Evolutionary conservation across 2,888 invertebrate species (phyloP).

Genomic region (Papilio gigon): DNA sequence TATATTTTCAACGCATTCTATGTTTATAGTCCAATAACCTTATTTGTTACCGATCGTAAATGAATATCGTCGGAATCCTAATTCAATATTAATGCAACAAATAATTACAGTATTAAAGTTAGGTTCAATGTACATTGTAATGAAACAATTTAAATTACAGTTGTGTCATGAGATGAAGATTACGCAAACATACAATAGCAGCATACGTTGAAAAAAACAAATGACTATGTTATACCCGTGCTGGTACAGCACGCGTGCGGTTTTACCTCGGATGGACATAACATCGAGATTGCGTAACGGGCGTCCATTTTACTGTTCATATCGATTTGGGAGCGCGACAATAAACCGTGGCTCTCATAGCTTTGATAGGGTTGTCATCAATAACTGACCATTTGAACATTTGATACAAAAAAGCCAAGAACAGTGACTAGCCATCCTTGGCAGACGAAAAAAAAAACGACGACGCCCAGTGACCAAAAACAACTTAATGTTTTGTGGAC

Average conservation of each 20-base stretch:
- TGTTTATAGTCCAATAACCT: background rate
- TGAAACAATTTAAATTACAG: constrained; percentile 13
- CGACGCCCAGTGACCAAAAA: too few species aligned
- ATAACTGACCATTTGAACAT: background rate
- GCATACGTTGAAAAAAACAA: constrained; percentile 31
- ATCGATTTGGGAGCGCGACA: constrained; percentile 63
- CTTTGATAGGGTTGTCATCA: constrained; percentile 49
- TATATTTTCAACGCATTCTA: background rate
- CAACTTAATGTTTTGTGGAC: too few species aligned
- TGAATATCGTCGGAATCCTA: too few species aligned
- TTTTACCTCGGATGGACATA: constrained; percentile 59
- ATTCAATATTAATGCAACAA: background rate
- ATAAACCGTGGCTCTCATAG: constrained; percentile 53
- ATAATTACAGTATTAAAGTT: background rate
- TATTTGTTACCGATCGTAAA: too few species aligned
- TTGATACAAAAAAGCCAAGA: too few species aligned
- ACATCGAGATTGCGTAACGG: constrained; percentile 71
- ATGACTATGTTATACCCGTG: constrained; percentile 38
- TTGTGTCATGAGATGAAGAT: constrained; percentile 2
- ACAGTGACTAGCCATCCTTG: background rate
- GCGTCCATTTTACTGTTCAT: constrained; percentile 61
- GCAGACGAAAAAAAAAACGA: background rate
- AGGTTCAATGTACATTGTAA: background rate
- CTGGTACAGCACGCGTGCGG: constrained; percentile 48
- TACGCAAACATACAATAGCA: background rate